Percentiles rank a stretch among this genome's conserved stretches.
These are phyloP conservation scores for Silurus meridionalis DNA, from an alignment of 2,113 vertebrate genomes.

Conservation along the genomic window DNA sequence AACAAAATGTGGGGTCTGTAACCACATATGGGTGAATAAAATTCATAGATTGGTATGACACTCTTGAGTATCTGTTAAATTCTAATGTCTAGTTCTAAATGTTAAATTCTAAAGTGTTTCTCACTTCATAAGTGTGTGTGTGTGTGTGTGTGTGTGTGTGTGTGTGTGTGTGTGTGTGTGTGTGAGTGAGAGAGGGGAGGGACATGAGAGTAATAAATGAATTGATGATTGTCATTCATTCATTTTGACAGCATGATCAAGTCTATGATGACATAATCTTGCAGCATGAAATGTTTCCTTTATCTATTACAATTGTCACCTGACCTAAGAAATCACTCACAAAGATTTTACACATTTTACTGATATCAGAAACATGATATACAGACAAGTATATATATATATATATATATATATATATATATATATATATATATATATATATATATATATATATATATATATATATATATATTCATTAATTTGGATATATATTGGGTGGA, in stretches of 20 bases:
- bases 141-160: background rate
- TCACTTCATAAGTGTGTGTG: background rate
- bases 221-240: background rate
- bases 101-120: background rate
- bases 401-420: too few species aligned
- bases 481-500: too few species aligned
- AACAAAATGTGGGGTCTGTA: background rate
- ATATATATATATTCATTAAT: too few species aligned
- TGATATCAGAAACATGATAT: background rate
- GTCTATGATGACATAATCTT: background rate
- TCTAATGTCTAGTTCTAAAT: background rate
- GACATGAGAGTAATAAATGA: background rate
- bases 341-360: background rate
- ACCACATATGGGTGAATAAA: background rate
- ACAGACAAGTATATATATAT: too few species aligned
- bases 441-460: too few species aligned
- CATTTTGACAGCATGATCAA: slow-evolving; percentile 16
- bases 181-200: background rate
- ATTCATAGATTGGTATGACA: background rate
- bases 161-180: too few species aligned
- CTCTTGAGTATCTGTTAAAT: background rate
- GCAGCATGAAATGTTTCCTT: background rate
- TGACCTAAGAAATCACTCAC: background rate
- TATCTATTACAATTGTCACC: slow-evolving; percentile 3
- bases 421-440: too few species aligned